phyloP scores from a whole-genome alignment of 1,140 invertebrate species.

The Tetranychus cinnabarinus region DNA sequence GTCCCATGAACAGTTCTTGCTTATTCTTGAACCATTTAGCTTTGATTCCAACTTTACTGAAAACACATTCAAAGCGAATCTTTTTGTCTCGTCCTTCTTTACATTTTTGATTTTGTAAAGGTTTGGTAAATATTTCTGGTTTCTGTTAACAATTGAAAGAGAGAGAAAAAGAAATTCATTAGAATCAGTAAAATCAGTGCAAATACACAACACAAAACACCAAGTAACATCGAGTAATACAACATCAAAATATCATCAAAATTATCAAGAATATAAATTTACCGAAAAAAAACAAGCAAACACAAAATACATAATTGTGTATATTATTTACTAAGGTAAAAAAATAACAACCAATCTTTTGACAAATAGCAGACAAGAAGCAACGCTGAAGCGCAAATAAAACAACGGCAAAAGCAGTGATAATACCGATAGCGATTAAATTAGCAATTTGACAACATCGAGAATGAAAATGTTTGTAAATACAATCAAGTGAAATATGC shows the following conservation, averaged over 20 bases:
- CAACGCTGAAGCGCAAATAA: neutral
- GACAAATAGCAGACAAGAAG: neutral
- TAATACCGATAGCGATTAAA: neutral
- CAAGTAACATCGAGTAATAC: neutral
- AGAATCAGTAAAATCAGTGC: neutral
- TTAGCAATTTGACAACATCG: too few species aligned
- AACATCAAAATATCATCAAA: neutral
- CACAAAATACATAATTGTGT: too few species aligned
- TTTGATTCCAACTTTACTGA: constrained; percentile 69
- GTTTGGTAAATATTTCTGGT: constrained; percentile 79
- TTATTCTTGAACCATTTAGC: constrained; percentile 77
- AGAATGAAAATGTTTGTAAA: too few species aligned
- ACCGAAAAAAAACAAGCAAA: too few species aligned
- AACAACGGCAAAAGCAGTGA: neutral
- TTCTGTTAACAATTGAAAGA: constrained; percentile 30
- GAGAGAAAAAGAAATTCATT: neutral
- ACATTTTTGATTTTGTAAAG: constrained; percentile 71
- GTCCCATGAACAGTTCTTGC: constrained; percentile 66
- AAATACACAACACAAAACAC: neutral
- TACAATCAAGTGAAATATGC: too few species aligned
- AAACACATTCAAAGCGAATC: constrained; percentile 62
- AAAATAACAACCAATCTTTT: too few species aligned
- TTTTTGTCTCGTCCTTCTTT: constrained; percentile 95
- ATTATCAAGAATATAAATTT: too few species aligned
- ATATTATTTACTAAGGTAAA: too few species aligned